A percentile compares a stretch with the other conserved stretches of the same genome.
Conservation (phyloP, 2,888 invertebrate species). For the Kuschelorhynchus macadamiae region DNA sequence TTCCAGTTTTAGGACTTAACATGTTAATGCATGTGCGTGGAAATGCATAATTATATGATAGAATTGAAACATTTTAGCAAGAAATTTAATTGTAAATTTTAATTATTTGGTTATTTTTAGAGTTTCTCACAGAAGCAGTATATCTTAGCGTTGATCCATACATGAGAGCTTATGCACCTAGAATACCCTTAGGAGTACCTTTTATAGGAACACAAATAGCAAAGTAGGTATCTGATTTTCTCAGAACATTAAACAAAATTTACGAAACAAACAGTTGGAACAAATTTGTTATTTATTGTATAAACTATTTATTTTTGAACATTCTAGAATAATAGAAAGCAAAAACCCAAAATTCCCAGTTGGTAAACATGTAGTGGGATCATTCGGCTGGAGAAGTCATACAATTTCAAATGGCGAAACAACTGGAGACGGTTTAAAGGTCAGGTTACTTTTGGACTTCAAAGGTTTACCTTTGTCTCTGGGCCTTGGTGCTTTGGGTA, state of each 20-base stretch:
- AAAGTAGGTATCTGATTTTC: no score
- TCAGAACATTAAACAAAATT: no score
- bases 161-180: slow-evolving; percentile 72
- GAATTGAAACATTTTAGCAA: no score
- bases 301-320: no score
- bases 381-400: slow-evolving; percentile 80
- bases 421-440: no score
- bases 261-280: no score
- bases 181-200: slow-evolving; percentile 69
- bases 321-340: slow-evolving; percentile 76
- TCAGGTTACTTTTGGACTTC: slow-evolving; percentile 71
- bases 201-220: slow-evolving; percentile 82
- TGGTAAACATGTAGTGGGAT: slow-evolving; percentile 73
- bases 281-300: no score
- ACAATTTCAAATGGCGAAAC: slow-evolving; percentile 71
- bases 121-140: slow-evolving; percentile 77
- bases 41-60: no score
- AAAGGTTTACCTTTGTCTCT: slow-evolving; percentile 75
- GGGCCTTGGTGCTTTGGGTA: slow-evolving; percentile 77
- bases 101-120: no score
- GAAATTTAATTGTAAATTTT: no score
- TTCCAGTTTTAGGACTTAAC: no score
- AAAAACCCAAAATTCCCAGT: slow-evolving; percentile 76
- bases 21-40: no score
- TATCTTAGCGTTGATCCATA: slow-evolving; percentile 83